Percentiles rank a stretch among this genome's conserved stretches.
Evolutionary conservation across 2,888 invertebrate species (phyloP).

Genomic region (Axea sp.): DNA sequence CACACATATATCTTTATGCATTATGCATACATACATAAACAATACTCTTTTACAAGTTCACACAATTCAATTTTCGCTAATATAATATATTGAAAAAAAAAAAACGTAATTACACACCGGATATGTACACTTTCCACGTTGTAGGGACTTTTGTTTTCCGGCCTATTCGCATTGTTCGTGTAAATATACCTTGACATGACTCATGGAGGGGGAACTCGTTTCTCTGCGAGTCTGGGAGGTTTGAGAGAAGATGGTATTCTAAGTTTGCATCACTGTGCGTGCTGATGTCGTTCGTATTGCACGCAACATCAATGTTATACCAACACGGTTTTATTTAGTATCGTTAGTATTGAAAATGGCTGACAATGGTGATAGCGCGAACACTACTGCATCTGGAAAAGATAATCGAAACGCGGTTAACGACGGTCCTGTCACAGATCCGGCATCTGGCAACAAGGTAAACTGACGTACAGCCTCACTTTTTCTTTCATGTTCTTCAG

Average conservation of each 20-base stretch:
- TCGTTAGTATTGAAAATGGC: conserved; percentile 72
- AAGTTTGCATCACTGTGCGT: conserved; percentile 46
- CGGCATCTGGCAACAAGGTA: conserved; percentile 84
- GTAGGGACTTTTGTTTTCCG: too few species aligned
- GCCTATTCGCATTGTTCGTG: too few species aligned
- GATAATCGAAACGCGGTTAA: conserved; percentile 80
- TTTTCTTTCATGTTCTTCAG: too few species aligned
- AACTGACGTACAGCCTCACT: too few species aligned
- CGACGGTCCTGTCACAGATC: conserved; percentile 89
- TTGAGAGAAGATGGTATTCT: conserved; percentile 14
- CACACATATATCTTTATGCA: too few species aligned
- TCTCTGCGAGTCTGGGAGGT: conserved; percentile 7
- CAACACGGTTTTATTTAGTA: conserved; percentile 55
- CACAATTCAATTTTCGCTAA: too few species aligned
- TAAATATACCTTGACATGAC: conserved; percentile 3
- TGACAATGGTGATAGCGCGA: conserved; percentile 75
- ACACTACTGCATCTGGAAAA: conserved; percentile 72
- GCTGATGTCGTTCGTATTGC: conserved; percentile 34
- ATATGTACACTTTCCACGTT: too few species aligned
- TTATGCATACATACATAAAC: too few species aligned
- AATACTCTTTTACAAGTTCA: too few species aligned
- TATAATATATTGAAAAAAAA: too few species aligned
- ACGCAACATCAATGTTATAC: conserved; percentile 34
- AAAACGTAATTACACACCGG: too few species aligned
- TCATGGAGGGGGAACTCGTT: conserved; percentile 19